Evolutionary conservation across 2,113 vertebrate species (phyloP).

Genomic region (Polyodon spathula): DNA sequence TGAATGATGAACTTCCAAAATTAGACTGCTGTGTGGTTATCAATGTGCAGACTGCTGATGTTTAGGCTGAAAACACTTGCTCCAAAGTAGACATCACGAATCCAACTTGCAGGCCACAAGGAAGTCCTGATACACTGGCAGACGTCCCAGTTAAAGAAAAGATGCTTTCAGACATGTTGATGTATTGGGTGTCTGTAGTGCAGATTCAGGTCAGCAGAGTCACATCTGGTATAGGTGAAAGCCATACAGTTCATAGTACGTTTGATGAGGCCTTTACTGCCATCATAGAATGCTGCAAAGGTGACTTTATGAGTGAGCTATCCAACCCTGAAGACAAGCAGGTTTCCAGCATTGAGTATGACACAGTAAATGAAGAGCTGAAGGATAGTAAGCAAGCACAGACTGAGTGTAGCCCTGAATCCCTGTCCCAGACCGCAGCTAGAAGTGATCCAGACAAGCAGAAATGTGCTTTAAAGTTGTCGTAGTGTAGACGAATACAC

Average conservation of each 20-base stretch:
- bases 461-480: slow-evolving; percentile 22
- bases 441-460: slow-evolving; percentile 27
- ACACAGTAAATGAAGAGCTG: slow-evolving; percentile 24
- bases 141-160: slow-evolving; percentile 17
- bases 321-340: slow-evolving; percentile 24
- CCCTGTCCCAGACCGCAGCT: slow-evolving; percentile 26
- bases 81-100: slow-evolving; percentile 25
- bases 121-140: slow-evolving; percentile 19
- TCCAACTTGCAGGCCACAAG: slow-evolving; percentile 27
- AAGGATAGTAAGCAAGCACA: slow-evolving; percentile 26
- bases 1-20: slow-evolving; percentile 38
- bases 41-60: slow-evolving; percentile 29
- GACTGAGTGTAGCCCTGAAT: slow-evolving; percentile 27
- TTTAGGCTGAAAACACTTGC: slow-evolving; percentile 9
- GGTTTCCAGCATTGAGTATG: slow-evolving; percentile 24
- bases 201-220: slow-evolving; percentile 18
- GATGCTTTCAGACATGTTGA: slow-evolving; percentile 26
- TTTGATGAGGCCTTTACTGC: slow-evolving; percentile 25
- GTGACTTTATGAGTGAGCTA: slow-evolving; percentile 25
- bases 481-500: slow-evolving; percentile 17
- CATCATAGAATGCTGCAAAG: slow-evolving; percentile 16
- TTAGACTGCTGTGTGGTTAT: slow-evolving; percentile 18
- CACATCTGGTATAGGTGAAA: slow-evolving; percentile 14
- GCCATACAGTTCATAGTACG: slow-evolving; percentile 24
- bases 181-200: slow-evolving; percentile 22